Evolutionary conservation across 2,888 invertebrate species (phyloP), one percentile per base, ranked within the genome.

Genomic region (Polymixis lichenea): DNA sequence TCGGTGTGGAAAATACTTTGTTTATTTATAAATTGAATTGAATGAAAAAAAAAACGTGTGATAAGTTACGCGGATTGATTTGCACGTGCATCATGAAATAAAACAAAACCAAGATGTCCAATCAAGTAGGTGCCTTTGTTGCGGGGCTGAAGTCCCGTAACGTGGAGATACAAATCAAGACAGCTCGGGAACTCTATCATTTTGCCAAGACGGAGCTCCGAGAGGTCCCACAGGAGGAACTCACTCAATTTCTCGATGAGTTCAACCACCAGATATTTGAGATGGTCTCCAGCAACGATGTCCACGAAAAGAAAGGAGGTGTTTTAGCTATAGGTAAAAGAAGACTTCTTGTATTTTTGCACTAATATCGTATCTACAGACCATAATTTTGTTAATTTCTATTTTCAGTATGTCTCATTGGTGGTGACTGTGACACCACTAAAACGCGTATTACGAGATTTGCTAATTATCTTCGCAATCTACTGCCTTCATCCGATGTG

Each of bases 221-320:
- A 11, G 99, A 99, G 95, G 98, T 98, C 87, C 98, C 98, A 1
- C 98, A 98, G 78, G 99, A 99, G 92, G 99, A 99, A 91, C 97
- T 99, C 84, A 98, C 98, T 43, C 97, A 97, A 80, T 99, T 99
- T 93, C 98, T 99, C 94, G 99, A 99, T 92, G 98, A 99, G 87
- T 99, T 99, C 92, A 99, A 99, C 93, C 98, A 99, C 91, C 98
- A 99, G 91, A 99, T 99, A 86, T 99, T 98, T 93, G 99, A 99
- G 93, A 99, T 99, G 99, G 99, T 99, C 5, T 98, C 98, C 22
- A 98, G 99, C 88, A 97, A 98, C 65, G 99, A 99, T 93, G 98
- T 98, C 55, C 98, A 98, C 94, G 99, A 99, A 93, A 99, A 98
- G 91, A 99, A 99, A 95, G 99, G 99, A 78, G 99, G 99, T 73